Conservation (phyloP, 2,113 vertebrate genomes). For the Tupaia chinensis region DNA sequence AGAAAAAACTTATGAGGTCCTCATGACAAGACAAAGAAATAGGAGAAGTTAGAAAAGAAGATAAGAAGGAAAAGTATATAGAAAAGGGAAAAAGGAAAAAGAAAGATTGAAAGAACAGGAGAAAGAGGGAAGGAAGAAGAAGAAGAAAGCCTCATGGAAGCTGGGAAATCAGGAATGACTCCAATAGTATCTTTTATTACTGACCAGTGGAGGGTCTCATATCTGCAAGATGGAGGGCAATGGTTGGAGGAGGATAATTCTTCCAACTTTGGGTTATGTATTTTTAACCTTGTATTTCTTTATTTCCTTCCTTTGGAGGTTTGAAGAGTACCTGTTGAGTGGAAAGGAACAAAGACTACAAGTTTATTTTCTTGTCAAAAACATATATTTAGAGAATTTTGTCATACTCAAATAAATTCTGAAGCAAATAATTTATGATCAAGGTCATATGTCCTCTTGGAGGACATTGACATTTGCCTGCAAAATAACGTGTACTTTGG, state of each 20-base stretch:
- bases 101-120: neutral
- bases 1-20: neutral
- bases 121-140: neutral
- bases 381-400: slow-evolving; percentile 18
- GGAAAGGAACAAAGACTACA: neutral
- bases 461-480: neutral
- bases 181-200: neutral
- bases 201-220: neutral
- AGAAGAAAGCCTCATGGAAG: neutral
- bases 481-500: neutral
- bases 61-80: neutral
- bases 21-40: neutral
- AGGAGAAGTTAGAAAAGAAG: neutral
- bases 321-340: neutral
- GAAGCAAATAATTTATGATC: neutral
- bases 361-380: neutral
- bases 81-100: neutral
- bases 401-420: neutral
- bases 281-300: neutral
- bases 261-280: neutral
- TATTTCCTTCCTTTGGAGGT: neutral
- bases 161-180: neutral
- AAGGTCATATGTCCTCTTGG: neutral
- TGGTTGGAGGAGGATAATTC: neutral
- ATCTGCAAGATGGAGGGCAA: neutral